Evolutionary conservation across 2,797 vertebrate species (phyloP).

Genomic region (Petrocephalus sullivani): DNA sequence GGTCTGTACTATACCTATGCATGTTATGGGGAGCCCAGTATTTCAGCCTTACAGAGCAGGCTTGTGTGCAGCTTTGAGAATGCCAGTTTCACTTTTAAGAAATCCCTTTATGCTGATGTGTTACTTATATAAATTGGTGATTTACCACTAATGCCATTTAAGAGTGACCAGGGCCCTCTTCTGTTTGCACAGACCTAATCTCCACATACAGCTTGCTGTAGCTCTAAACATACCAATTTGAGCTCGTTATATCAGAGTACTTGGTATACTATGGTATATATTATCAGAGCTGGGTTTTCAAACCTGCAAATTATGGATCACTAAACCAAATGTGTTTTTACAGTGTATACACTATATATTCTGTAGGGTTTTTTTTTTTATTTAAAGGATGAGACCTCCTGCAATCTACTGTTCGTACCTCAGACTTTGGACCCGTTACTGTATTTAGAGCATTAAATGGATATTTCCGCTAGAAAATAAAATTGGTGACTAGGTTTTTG

Average conservation of each 20-base stretch:
- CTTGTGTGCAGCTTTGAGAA: not conserved
- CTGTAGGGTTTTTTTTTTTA: not conserved
- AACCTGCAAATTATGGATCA: not conserved
- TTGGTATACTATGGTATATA: not conserved
- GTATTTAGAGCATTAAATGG: not conserved
- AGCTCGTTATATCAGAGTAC: not conserved
- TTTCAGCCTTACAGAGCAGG: not conserved
- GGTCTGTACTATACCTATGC: not conserved
- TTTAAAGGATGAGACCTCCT: not conserved
- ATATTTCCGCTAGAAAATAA: not conserved
- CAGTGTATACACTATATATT: not conserved
- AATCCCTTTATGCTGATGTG: not conserved
- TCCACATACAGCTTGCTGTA: not conserved
- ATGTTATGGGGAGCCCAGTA: not conserved
- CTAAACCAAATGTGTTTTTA: not conserved
- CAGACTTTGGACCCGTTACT: not conserved
- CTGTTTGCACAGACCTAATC: not conserved
- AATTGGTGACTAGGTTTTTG: not conserved
- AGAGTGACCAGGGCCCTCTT: not conserved
- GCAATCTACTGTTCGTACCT: not conserved
- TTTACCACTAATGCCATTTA: not conserved
- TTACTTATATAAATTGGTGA: not conserved
- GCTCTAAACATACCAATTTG: not conserved
- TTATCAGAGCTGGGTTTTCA: not conserved
- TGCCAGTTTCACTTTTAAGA: not conserved